Conservation (phyloP, 2,113 vertebrate genomes). For the Castor canadensis region DNA sequence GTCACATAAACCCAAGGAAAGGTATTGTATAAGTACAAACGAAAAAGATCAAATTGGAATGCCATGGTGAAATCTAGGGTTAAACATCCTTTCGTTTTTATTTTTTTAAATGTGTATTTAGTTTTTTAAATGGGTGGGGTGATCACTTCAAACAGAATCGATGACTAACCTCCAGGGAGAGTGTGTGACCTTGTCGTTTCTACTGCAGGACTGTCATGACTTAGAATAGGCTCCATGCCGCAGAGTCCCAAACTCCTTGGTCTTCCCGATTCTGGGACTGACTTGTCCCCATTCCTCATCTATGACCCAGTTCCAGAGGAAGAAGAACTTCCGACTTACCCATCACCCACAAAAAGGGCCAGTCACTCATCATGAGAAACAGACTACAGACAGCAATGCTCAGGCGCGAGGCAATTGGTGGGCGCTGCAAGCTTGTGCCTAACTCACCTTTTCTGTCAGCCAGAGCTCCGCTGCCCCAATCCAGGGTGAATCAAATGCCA, state of each 20-base stretch:
- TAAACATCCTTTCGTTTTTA: neutral
- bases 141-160: neutral
- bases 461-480: neutral
- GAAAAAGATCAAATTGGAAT: neutral
- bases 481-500: conserved; percentile 74
- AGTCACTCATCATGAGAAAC: neutral
- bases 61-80: neutral
- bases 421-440: conserved; percentile 10
- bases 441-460: conserved; percentile 55
- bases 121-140: neutral
- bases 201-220: neutral
- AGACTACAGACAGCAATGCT: neutral
- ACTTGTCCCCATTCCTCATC: neutral
- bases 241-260: neutral
- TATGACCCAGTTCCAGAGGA: neutral
- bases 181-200: neutral
- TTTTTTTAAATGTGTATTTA: neutral
- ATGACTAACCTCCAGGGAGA: neutral
- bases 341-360: neutral
- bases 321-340: neutral
- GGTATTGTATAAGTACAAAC: neutral
- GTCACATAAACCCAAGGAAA: neutral
- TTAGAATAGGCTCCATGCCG: neutral
- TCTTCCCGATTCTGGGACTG: neutral
- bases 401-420: neutral